Percentiles rank a stretch among this genome's conserved stretches.
Conservation (phyloP, 2,888 invertebrate species). For the Allacma fusca region DNA sequence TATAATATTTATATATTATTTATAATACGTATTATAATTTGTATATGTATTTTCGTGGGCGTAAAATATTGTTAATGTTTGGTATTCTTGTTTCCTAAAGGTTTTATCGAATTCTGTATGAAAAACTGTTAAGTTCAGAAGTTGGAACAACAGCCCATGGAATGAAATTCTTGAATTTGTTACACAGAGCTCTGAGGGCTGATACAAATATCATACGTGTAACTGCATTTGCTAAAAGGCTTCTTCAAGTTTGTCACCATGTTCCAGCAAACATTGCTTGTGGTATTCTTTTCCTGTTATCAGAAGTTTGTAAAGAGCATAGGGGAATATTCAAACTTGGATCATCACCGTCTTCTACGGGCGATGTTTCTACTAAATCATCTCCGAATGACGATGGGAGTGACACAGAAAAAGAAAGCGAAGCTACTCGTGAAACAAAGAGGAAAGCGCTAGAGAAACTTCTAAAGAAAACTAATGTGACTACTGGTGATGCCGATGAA, state of each 20-base stretch:
- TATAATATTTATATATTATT: too few species aligned
- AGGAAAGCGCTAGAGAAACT: constrained; percentile 63
- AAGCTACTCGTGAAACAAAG: constrained; percentile 22
- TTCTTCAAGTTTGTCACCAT: constrained; percentile 76
- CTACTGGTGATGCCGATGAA: constrained; percentile 30
- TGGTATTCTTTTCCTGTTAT: constrained; percentile 81
- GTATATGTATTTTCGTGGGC: too few species aligned
- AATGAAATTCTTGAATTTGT: constrained; percentile 79
- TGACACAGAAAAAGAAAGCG: constrained; percentile 40
- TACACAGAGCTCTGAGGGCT: constrained; percentile 83
- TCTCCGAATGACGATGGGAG: constrained; percentile 45
- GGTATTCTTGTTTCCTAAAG: too few species aligned
- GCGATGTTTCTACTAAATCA: background rate
- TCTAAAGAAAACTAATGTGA: constrained; percentile 62
- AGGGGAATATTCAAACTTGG: constrained; percentile 48
- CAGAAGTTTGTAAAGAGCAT: constrained; percentile 67
- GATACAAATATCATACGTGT: constrained; percentile 78
- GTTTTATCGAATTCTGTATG: constrained; percentile 88
- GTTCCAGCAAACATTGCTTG: constrained; percentile 81
- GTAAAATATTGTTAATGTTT: too few species aligned
- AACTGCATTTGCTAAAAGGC: constrained; percentile 84
- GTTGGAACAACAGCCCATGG: constrained; percentile 75
- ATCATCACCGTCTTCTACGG: background rate
- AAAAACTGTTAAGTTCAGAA: constrained; percentile 81
- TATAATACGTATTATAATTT: too few species aligned